Evolutionary conservation across 2,113 vertebrate genomes (phyloP), one percentile per base, ranked within the genome.

Genomic region (Macroglossus sobrinus): DNA sequence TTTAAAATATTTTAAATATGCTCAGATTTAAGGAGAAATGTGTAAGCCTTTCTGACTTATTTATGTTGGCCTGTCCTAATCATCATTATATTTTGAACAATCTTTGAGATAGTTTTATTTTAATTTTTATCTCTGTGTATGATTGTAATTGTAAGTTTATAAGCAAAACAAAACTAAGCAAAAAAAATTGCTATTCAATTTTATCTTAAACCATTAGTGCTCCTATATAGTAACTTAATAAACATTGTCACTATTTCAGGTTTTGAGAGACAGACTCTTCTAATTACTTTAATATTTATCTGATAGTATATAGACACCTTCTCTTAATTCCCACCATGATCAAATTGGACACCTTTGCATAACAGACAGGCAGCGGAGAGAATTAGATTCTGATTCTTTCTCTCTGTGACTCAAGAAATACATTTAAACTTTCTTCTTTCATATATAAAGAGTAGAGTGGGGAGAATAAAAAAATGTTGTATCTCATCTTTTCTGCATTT

Each of bases 31-130:
- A 89, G 78, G 28, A 71, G 72, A 66, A 96, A 91, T 40, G 21
- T 57, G 13, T 90, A 85, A 61, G 18, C 19, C 1, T 40, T 75
- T 47, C 26, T 63, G 74, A 50, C 9, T 59, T 69, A 59, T 53
- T 85, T 74, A 74, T 24, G 45, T 92, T 74, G 53, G 35, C 12
- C 43, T 86, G 57, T 55, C 19, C 11, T n/a, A 94, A 68, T 43
- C 55, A 53, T 53, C 15, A 63, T 68, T 84, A 63, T 74, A 71
- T 86, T 85, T 85, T 90, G 68, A 89, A 50, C 28, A 94, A 50
- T 24, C 92, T n/a, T 94, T 68, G 9, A 91, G 19, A 66, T 69
- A 91, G 18, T 84, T 95, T 82, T 71, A 35, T 85, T 80, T 84
- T 94, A n/a, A 84, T 63, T 74, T 94, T 86, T 76, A 92, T 40